Percentiles rank a stretch among this genome's conserved stretches.
These are phyloP conservation scores for Oscheius sp. DNA, from an alignment of 2,888 invertebrate species.

Conservation along the genomic window DNA sequence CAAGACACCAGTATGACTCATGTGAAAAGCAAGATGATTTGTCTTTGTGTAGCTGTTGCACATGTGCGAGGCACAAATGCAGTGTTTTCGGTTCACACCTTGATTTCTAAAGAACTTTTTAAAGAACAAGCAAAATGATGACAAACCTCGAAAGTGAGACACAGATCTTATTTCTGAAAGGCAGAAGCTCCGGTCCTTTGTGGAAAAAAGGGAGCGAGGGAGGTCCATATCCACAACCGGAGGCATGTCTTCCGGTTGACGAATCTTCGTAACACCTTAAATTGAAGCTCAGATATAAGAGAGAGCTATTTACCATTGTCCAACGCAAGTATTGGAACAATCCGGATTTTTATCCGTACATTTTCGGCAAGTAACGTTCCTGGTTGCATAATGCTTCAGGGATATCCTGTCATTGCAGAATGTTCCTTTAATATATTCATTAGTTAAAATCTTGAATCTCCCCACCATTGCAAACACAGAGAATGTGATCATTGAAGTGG, in stretches of 20 bases:
- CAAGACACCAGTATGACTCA: slow-evolving; percentile 40
- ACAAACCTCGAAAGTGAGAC: slow-evolving; percentile 66
- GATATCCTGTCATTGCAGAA: slow-evolving; percentile 70
- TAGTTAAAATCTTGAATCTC: neutral
- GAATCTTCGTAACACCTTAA: slow-evolving; percentile 70
- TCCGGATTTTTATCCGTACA: slow-evolving; percentile 70
- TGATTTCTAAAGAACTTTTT: slow-evolving; percentile 50
- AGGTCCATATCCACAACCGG: slow-evolving; percentile 72
- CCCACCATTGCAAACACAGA: slow-evolving; percentile 67
- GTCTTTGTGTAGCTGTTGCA: slow-evolving; percentile 43
- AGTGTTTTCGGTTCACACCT: slow-evolving; percentile 62
- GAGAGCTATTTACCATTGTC: slow-evolving; percentile 52
- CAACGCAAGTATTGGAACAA: slow-evolving; percentile 66
- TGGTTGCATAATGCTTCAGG: slow-evolving; percentile 44
- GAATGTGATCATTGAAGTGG: slow-evolving; percentile 66
- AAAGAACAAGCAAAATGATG: neutral
- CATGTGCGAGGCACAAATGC: slow-evolving; percentile 65
- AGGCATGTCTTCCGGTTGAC: slow-evolving; percentile 54
- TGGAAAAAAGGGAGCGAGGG: slow-evolving; percentile 71
- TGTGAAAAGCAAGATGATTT: slow-evolving; percentile 7
- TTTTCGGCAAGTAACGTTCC: slow-evolving; percentile 65
- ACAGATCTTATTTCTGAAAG: slow-evolving; percentile 64
- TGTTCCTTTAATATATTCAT: slow-evolving; percentile 46
- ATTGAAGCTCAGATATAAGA: too few species aligned
- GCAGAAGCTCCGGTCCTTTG: slow-evolving; percentile 65